Conservation (phyloP, 30 jellyfish, hydroid and myxozoan species). For the Morbakka virulenta region DNA sequence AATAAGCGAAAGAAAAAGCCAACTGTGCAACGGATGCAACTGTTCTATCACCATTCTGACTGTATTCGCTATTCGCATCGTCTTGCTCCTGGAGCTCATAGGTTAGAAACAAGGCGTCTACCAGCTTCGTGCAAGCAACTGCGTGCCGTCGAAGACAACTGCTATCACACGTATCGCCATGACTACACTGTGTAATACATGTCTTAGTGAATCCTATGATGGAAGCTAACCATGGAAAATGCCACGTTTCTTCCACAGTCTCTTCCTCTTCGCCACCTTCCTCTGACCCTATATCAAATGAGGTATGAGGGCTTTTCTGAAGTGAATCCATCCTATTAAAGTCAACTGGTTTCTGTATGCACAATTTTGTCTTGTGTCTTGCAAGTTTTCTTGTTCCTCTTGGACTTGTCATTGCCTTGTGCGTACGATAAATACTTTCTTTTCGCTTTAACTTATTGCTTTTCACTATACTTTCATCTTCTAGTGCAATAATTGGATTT, state of each 20-base stretch:
- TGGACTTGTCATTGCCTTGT: slow-evolving; percentile 56
- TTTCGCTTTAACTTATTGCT: background rate
- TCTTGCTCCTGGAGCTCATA: slow-evolving; percentile 33
- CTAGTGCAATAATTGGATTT: slow-evolving; percentile 47
- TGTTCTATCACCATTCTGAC: no score
- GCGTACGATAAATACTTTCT: background rate
- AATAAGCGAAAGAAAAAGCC: background rate
- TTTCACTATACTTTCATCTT: slow-evolving; percentile 23
- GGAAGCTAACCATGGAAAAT: slow-evolving; percentile 73
- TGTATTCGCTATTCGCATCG: background rate
- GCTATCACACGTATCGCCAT: slow-evolving; percentile 19
- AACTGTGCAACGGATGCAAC: background rate
- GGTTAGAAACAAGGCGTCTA: slow-evolving; percentile 48
- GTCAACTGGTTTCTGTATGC: background rate
- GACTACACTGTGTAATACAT: background rate
- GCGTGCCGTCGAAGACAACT: slow-evolving; percentile 41
- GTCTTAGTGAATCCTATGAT: slow-evolving; percentile 33
- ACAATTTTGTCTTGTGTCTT: slow-evolving; percentile 7
- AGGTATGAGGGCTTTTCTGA: slow-evolving; percentile 6
- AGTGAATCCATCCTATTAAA: slow-evolving; percentile 19
- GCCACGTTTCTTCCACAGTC: slow-evolving; percentile 49
- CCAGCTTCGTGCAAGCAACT: slow-evolving; percentile 37
- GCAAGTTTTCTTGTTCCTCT: slow-evolving; percentile 46
- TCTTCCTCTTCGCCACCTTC: slow-evolving; percentile 70
- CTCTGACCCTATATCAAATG: slow-evolving; percentile 24